Percentiles rank a stretch among this genome's conserved stretches.
These are phyloP conservation scores for Calidris pugnax DNA, from an alignment of 2,113 vertebrate genomes.

Conservation along the genomic window DNA sequence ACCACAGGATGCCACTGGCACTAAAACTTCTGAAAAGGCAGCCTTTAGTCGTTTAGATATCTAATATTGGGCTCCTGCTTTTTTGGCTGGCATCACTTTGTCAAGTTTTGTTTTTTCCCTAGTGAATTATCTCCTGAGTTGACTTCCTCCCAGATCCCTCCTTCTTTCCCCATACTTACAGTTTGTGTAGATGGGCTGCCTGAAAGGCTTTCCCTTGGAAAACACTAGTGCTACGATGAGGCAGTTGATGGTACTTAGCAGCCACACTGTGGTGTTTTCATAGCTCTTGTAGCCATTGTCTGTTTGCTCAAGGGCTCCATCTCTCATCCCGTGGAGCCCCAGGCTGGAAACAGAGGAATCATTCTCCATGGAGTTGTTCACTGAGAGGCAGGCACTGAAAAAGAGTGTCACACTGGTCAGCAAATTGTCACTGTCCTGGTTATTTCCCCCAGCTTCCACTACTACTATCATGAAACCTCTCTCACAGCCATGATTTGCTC, in stretches of 20 bases:
- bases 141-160: not conserved
- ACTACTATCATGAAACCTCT: not conserved
- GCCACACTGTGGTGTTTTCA: slow-evolving; percentile 81
- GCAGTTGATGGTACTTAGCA: slow-evolving; percentile 79
- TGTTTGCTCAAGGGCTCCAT: not conserved
- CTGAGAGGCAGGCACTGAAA: slow-evolving; percentile 65
- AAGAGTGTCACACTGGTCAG: not conserved
- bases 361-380: not conserved
- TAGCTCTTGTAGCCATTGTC: slow-evolving; percentile 69
- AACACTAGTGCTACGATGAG: slow-evolving; percentile 77
- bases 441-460: not conserved
- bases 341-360: not conserved
- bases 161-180: slow-evolving; percentile 70
- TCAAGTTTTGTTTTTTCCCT: not conserved
- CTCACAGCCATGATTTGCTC: not conserved
- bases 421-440: not conserved
- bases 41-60: not conserved
- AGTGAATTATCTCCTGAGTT: not conserved
- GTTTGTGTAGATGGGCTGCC: slow-evolving; percentile 79
- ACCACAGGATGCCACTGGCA: not conserved
- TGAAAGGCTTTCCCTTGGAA: slow-evolving; percentile 82
- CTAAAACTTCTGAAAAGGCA: not conserved
- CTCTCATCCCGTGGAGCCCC: not conserved
- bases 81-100: not conserved
- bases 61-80: not conserved